phyloP scores from a whole-genome alignment of 2,113 vertebrate genomes.

The Setophaga coronata region DNA sequence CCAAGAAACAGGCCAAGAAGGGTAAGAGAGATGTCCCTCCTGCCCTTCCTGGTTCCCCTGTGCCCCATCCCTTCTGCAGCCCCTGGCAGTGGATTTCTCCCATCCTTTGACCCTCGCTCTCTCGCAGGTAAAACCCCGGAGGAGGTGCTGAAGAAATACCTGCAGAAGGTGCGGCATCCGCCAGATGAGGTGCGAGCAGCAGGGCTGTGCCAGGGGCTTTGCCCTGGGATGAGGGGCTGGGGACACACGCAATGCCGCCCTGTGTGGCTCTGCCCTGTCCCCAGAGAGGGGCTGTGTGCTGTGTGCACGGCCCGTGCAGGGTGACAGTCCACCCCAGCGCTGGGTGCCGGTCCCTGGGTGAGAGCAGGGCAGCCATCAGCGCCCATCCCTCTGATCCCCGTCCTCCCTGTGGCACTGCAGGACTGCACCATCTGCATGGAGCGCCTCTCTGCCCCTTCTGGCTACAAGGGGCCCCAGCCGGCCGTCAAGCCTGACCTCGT shows the following conservation, averaged over 20 bases:
- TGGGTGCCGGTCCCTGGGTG: not conserved
- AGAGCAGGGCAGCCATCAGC: not conserved
- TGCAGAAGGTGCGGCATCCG: conserved; percentile 89
- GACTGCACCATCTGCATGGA: conserved; percentile 98
- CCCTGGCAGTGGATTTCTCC: not conserved
- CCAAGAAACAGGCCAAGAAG: conserved; percentile 92
- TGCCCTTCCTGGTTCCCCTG: not conserved
- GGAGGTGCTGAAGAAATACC: conserved; percentile 91
- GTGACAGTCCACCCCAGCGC: fast-evolving
- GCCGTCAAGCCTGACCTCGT: conserved; percentile 84
- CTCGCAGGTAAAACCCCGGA: conserved; percentile 85
- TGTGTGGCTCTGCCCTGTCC: not conserved
- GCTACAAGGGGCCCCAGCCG: conserved; percentile 87
- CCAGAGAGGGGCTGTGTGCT: not conserved
- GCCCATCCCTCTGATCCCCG: not conserved
- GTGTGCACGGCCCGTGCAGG: fast-evolving
- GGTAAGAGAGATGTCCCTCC: conserved; percentile 68
- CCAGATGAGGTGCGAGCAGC: conserved; percentile 83
- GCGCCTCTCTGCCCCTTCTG: conserved; percentile 83
- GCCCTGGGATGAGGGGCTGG: not conserved
- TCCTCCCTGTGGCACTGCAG: conserved; percentile 27
- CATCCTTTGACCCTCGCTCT: not conserved
- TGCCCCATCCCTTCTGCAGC: not conserved
- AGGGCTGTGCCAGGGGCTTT: fast-evolving
- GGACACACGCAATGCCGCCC: fast-evolving